Evolutionary conservation across 2,113 vertebrate species (phyloP), one percentile per base, ranked within the genome.

Genomic region (Dipodomys stephensi): DNA sequence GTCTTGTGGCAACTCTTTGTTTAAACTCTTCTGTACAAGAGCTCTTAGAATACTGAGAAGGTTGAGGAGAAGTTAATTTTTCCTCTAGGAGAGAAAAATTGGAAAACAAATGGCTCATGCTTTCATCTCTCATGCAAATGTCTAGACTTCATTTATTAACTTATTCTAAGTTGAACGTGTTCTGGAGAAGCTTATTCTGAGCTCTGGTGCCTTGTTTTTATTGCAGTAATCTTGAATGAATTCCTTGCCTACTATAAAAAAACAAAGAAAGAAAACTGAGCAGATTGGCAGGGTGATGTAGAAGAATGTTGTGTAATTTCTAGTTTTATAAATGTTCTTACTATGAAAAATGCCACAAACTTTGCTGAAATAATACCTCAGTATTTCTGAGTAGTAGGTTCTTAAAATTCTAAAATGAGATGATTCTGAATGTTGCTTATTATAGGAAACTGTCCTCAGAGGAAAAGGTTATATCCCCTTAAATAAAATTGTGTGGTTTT

Each of bases 311-410:
- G 39, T 7, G 71, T 46, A 72, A 25, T 76, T 91, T 91, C 87
- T 69, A 39, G 4, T 91, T 94, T 69, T 78, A 46, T 92, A 53
- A 90, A 32, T 81, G 7, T 39, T 72, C 83, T 95, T 67, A 76
- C 62, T 44, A 68, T 84, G 68, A 91, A 91, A 87, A 77, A n/a
- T 72, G 30, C 30, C n/a, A 27, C 46, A 71, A 39, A 80, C 1
- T 32, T 92, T 77, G 20, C 35, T 91, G 35, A 93, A 94, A 79
- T 60, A 67, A 83, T 23, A 74, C 19, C 28, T 82, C n/a, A 49
- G 6, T 80, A 35, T 60, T 57, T 93, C 78, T 60, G 46, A 83
- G 53, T 49, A 57, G 27, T 76, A 65, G 65, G n/a, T 53, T 80
- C 77, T 78, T 81, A 64, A 64, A 64, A 60, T 30, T 49, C 6